Base-by-base conservation (phyloP, 2,888 invertebrate species). In the Diaprepes abbreviatus region DNA sequence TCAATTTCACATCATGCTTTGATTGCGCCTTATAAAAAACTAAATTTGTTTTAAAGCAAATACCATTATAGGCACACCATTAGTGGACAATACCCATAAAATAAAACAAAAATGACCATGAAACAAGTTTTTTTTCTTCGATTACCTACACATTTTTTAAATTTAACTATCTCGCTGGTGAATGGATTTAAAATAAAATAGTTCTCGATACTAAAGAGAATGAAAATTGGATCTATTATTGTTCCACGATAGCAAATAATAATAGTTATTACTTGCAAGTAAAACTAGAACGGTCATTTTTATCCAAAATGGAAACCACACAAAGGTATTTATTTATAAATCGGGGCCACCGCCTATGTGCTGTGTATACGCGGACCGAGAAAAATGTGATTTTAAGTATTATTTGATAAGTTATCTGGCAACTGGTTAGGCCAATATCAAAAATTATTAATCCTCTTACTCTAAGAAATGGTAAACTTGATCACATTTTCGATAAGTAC, bases 171-270 rank as follows among this genome's bases (percentile, higher is more conserved):
- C 9, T 50, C 14, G n/a, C 24, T 7, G 16, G 48, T 31, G 28
- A 50, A 50, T 31, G 28, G 28, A 12, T 14, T 28, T 50, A 28
- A 50, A 28, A 50, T 50, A 12, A 50, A 50, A 50, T 28, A 31
- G 24, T 7, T 12, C 14, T 50, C 28, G 28, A 4, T 16, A 28
- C 16, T 50, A 14, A 50, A 50, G 9, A 50, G 48, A 50, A 31
- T 50, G 48, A 50, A 50, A 50, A 50, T 50, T 50, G 48, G 48
- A 28, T 50, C 48, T 50, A 50, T 50, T 50, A 50, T 50, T 50
- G 9, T 50, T 28, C 9, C 17, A 14, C 6, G 28, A 50, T 50
- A 50, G 28, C 14, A 28, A 28, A 24, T 45, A 50, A 50, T 50
- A 50, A 50, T 50, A 14, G 28, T 28, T 28, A 50, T 50, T 50